Evolutionary conservation across 2,888 invertebrate genomes (phyloP), one percentile per base, ranked within the genome.

Genomic region (Timema podura): DNA sequence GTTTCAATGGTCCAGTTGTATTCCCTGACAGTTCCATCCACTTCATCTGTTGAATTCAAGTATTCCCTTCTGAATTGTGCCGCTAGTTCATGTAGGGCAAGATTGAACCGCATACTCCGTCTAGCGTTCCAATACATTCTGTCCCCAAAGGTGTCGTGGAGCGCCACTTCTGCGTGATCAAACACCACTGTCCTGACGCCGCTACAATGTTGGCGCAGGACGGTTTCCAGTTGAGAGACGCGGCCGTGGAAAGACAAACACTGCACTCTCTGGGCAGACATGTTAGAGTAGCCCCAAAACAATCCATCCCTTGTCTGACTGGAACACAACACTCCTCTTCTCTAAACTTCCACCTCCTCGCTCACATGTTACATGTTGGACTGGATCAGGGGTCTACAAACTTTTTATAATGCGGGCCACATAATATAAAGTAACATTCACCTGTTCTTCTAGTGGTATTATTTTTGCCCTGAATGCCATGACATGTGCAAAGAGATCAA

Each of bases 51-150:
- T 0, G 92, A 92, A 77, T 88, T 84, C n/a, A 93, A 83, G 76
- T 84, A 81, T 16, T 79, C 77, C 66, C 77, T 76, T 61, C 93
- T 83, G 79, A 90, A 98, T 11, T 86, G 79, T 68, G 86, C 84
- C 0, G 94, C 96, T 49, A 89, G 85, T 65, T 84, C 75, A 10
- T 86, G 79, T 0, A 99, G 84, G 15, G 87, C 80, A 66, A 83
- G 82, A 71, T 91, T 90, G 80, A 97, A 98, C 75, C 93, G 86
- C 95, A 98, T 95, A 77, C 98, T 98, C 75, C 95, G 86, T 72
- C 95, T 84, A 30, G 91, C 93, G 75, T 85, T 83, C 98, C 98
- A 98, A 80, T 93, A 98, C 46, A 87, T 82, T 69, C 83, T 82
- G 61, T 90, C 89, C 0, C 97, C 97, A 82, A 93, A 98, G n/a